Percentiles rank a stretch among this genome's conserved stretches.
Evolutionary conservation across 2,797 vertebrate genomes (phyloP).

Genomic region (Danio kyathit): DNA sequence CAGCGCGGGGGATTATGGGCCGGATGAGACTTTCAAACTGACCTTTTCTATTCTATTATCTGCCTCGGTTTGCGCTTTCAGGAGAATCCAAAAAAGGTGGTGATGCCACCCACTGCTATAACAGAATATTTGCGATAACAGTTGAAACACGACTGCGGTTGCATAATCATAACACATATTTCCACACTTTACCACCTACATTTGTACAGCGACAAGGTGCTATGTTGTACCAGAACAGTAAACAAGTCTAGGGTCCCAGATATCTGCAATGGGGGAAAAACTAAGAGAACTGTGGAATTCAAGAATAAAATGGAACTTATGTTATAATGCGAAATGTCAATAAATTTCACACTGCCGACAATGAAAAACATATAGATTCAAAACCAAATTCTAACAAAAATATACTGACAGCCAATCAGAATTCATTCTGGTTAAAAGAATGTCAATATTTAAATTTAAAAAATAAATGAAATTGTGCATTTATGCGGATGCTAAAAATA

Average conservation of each 20-base stretch:
- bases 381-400: too few species aligned
- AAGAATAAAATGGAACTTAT: too few species aligned
- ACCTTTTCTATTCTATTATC: constrained; percentile 56
- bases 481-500: too few species aligned
- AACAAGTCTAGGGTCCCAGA: not conserved
- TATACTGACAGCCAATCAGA: too few species aligned
- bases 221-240: not conserved
- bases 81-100: constrained; percentile 34
- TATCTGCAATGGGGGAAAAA: not conserved
- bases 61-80: constrained; percentile 31
- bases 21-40: not conserved
- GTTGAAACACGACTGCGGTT: not conserved
- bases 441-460: too few species aligned
- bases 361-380: too few species aligned
- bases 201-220: constrained; percentile 33
- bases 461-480: too few species aligned
- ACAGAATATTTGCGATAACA: constrained; percentile 50
- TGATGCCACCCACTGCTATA: constrained; percentile 53
- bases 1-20: constrained; percentile 33
- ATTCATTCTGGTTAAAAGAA: too few species aligned
- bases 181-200: constrained; percentile 50
- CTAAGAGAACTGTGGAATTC: not conserved
- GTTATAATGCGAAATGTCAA: too few species aligned
- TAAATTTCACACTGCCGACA: too few species aligned
- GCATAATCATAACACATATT: constrained; percentile 48